Evolutionary conservation across 1,140 invertebrate genomes (phyloP).

Genomic region (Bombus picipes): DNA sequence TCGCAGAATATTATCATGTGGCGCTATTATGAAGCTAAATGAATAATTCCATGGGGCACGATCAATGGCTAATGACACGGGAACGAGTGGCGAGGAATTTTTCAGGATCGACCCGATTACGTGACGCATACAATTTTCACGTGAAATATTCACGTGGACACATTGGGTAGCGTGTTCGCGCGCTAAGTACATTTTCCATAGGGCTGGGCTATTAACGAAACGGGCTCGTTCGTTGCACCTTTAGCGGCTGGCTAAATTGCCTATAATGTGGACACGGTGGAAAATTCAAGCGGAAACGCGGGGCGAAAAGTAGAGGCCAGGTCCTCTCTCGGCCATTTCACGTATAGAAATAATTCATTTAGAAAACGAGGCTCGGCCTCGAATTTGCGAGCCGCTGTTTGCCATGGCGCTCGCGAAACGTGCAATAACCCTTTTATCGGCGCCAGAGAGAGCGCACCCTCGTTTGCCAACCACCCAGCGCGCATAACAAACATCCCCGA

Average conservation of each 20-base stretch:
- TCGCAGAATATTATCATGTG: not conserved
- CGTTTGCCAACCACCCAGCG: constrained; percentile 10
- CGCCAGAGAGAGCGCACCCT: not conserved
- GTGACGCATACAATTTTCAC: constrained; percentile 3
- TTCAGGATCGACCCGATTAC: not conserved
- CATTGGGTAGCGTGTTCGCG: not conserved
- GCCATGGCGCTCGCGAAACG: constrained; percentile 30
- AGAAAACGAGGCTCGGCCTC: constrained; percentile 33
- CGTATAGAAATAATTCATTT: constrained; percentile 52
- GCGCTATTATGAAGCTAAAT: constrained; percentile 14
- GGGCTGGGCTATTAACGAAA: constrained; percentile 40
- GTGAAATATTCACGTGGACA: constrained; percentile 29
- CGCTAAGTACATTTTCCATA: constrained; percentile 31
- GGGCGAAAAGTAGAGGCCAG: not conserved
- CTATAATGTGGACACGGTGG: constrained; percentile 45
- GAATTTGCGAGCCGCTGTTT: constrained; percentile 39
- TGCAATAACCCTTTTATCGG: constrained; percentile 42
- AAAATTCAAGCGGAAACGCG: constrained; percentile 33
- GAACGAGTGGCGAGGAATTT: constrained; percentile 17
- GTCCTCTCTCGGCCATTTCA: not conserved
- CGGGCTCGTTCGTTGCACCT: constrained; percentile 29
- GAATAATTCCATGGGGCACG: constrained; percentile 3
- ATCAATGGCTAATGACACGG: constrained; percentile 20
- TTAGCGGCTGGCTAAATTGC: constrained; percentile 41
- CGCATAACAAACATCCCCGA: constrained; percentile 26